Conservation (phyloP, 2,113 vertebrate genomes). For the Tor tambroides region DNA sequence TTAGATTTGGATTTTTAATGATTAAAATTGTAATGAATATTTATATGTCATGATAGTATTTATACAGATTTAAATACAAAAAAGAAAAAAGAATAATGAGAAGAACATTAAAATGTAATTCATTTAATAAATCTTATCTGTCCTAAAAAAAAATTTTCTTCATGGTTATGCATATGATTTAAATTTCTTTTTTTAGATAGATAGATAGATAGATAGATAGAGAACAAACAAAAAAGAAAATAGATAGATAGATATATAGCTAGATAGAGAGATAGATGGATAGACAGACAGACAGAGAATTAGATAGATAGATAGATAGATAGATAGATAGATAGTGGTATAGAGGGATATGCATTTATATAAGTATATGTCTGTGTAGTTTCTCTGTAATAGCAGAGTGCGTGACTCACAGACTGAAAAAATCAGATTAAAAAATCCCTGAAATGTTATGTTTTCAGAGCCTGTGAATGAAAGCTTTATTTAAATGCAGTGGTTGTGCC, state of each 20-base stretch:
- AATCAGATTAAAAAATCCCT: not conserved
- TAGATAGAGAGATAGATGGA: too few relatives aligned
- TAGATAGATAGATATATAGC: too few relatives aligned
- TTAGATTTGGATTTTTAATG: not conserved
- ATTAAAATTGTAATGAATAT: not conserved
- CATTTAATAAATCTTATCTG: not conserved
- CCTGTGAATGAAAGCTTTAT: conserved; percentile 16
- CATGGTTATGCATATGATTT: too few relatives aligned
- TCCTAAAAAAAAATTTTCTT: not conserved
- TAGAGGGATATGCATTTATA: not conserved
- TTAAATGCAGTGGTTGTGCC: conserved; percentile 23
- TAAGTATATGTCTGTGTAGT: not conserved
- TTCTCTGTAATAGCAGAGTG: not conserved
- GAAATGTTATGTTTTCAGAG: not conserved
- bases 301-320: not conserved
- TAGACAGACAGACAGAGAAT: too few relatives aligned
- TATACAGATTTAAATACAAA: not conserved
- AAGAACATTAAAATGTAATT: not conserved
- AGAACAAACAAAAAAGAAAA: too few relatives aligned
- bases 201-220: too few relatives aligned
- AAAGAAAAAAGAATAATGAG: not conserved
- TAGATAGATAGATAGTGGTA: not conserved
- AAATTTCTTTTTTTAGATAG: not conserved
- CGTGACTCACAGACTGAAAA: not conserved
- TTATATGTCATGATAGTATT: not conserved